A percentile compares a stretch with the other conserved stretches of the same genome.
Evolutionary conservation across 2,888 invertebrate species (phyloP).

Genomic region (Temnothorax rugatulus): DNA sequence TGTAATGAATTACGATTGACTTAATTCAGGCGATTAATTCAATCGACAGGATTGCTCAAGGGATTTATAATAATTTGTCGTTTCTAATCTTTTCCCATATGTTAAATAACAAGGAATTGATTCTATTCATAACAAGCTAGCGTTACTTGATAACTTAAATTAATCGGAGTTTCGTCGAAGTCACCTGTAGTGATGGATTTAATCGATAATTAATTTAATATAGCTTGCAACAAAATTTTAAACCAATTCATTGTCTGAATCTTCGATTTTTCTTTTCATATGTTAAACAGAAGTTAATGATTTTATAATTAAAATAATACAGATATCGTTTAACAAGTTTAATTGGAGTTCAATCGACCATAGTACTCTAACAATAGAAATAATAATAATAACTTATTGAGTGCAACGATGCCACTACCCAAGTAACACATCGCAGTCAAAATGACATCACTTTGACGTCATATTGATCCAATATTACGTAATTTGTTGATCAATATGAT

Average conservation of each 20-base stretch:
- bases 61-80: no score
- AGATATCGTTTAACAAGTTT: background rate
- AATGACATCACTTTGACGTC: background rate
- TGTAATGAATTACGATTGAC: background rate
- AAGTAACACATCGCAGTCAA: no score
- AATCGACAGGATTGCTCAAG: background rate
- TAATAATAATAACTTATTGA: slow-evolving; percentile 1
- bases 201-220: background rate
- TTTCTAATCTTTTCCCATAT: background rate
- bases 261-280: background rate
- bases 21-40: background rate
- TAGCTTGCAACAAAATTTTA: background rate
- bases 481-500: no score
- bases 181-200: background rate
- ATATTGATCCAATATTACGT: no score
- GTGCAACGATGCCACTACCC: background rate
- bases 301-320: background rate
- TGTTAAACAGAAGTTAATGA: background rate
- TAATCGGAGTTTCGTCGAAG: background rate
- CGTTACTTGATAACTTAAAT: background rate
- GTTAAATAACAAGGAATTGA: background rate
- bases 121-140: background rate
- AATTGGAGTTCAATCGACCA: background rate
- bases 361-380: background rate
- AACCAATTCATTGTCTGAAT: background rate